Evolutionary conservation across 2,113 vertebrate species (phyloP), one percentile per base, ranked within the genome.

Genomic region (Nothobranchius kuhntae): DNA sequence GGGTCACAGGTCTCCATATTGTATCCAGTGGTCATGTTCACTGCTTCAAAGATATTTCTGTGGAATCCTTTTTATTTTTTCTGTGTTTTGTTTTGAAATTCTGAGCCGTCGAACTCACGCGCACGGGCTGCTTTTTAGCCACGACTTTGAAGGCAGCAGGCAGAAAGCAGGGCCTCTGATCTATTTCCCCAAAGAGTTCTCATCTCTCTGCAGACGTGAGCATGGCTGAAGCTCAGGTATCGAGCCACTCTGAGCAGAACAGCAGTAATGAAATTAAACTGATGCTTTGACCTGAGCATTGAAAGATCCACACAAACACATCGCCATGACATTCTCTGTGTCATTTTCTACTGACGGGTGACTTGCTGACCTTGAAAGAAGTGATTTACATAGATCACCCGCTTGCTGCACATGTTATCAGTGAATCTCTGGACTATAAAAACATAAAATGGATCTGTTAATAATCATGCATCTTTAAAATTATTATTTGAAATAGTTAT

Each of bases 21-120:
- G 72, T 44, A 47, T 68, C 71, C 66, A 70, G 57, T 60, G 61
- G 67, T 45, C 36, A 1, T 73, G 62, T 63, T 24, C 65, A 72
- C 51, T 54, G 65, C 66, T 84, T 73, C 47, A 71, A 73, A 78
- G 61, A 70, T 65, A 70, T 71, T 83, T 78, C 65, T 55, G 62
- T 52, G 15, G 73, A 68, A 84, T 65, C 26, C 44, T 65, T 83
- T 71, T 77, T 81, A 66, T 82, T 63, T n/a, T 13, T 14, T 4
- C 70, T 83, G 17, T 69, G 30, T 77, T 87, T 88, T 87, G 75
- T 92, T 90, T 91, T 86, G 84, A 87, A 85, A 88, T 83, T 85
- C 85, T 64, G 80, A 84, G 85, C 73, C 64, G 65, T 71, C 81
- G 82, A 89, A 83, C 86, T 89, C 69, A 71, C 71, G 79, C 71